Base-by-base conservation (phyloP, 2,888 invertebrate species). In the Ethmia dodecea region DNA sequence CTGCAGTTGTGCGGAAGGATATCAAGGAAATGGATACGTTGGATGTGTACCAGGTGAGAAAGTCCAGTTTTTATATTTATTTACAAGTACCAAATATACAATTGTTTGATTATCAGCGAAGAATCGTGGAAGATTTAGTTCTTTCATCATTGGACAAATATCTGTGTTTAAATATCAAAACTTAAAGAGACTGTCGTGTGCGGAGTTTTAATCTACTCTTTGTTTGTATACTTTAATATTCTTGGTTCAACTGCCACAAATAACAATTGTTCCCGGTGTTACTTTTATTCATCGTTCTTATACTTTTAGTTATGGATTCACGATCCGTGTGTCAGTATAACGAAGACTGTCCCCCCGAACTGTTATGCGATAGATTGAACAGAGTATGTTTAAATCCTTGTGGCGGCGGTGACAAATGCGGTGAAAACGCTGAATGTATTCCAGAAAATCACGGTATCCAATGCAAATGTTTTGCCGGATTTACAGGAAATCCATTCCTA, bases 321-420 rank as follows among this genome's bases (percentile, higher is more conserved):
- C 66, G 68, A 52, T 77, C 81, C 48, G 89, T 95, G 33, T 96
- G 96, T 66, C 95, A 95, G 68, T 95, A 94, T 73, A 95, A 96
- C 60, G 95, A 94, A 84, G 95, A 96, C 60, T 96, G 96, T 65
- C 94, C 95, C 35, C 93, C 94, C n/a, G 90, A 93, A 56, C 91
- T 94, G 55, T 83, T 94, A 13, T 96, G 96, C 67, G 95, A 96
- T 72, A 89, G 95, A 50, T 79, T 95, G 31, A 95, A 95, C 60
- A 88, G 95, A 63, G 88, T 92, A 31, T 96, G 96, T 65, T 92
- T 94, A 47, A 95, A 91, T 69, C 94, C 94, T 2, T 95, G 95
- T 63, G 87, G 95, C 63, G 87, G 89, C 49, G 90, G 91, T 50
- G 92, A 94, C 63, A 91, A 93, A 28, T 95, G 95, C 58, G 95